These are phyloP conservation scores for Leucoma salicis DNA, from an alignment of 2,888 invertebrate species.

Conservation along the genomic window DNA sequence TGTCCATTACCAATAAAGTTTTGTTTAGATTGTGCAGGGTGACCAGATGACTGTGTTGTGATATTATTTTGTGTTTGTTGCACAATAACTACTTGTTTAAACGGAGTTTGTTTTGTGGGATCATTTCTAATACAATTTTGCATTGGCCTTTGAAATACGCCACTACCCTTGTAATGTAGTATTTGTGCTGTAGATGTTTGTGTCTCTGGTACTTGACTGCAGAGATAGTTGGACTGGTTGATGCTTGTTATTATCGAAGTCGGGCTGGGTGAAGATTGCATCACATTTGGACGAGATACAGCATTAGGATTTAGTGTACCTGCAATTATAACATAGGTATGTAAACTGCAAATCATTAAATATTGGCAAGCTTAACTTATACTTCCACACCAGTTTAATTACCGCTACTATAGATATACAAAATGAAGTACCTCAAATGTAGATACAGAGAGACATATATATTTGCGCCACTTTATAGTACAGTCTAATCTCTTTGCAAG, in stretches of 20 bases:
- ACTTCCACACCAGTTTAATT: too few relatives aligned
- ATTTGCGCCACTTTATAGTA: too few relatives aligned
- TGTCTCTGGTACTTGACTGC: constrained; percentile 54
- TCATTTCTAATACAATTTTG: constrained; percentile 27
- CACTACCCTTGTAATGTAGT: constrained; percentile 34
- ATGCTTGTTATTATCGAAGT: constrained; percentile 72
- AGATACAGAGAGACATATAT: too few relatives aligned
- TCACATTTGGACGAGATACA: constrained; percentile 58
- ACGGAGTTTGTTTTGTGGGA: constrained; percentile 38
- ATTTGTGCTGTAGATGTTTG: constrained; percentile 29
- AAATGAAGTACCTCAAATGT: too few relatives aligned
- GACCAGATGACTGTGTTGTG: constrained; percentile 17
- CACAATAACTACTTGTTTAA: constrained; percentile 59
- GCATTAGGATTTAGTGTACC: constrained; percentile 54
- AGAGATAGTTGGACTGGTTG: constrained; percentile 74
- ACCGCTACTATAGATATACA: too few relatives aligned
- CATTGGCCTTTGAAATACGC: constrained; percentile 45
- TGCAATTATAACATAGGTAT: constrained; percentile 32
- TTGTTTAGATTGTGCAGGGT: constrained; percentile 18
- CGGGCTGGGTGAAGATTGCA: constrained; percentile 74
- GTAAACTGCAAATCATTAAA: too few relatives aligned
- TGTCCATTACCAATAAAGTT: constrained; percentile 36
- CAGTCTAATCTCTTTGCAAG: too few relatives aligned
- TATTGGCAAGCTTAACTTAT: too few relatives aligned
- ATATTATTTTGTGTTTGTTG: constrained; percentile 39